A percentile compares a stretch with the other conserved stretches of the same genome.
Conservation (phyloP, 2,113 vertebrate genomes). For the Gasterosteus aculeatus region DNA sequence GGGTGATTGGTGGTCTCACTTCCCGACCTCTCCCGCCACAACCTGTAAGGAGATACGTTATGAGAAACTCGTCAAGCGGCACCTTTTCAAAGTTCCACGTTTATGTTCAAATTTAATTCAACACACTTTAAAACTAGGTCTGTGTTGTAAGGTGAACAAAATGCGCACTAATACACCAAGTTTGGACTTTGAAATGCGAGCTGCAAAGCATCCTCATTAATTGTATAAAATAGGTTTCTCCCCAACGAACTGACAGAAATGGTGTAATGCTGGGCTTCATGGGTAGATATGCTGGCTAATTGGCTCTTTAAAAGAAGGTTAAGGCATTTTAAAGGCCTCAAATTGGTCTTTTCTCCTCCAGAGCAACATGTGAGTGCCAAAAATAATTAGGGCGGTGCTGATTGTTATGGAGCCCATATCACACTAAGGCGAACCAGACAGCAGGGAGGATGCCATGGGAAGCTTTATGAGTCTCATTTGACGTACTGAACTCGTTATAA, state of each 20-base stretch:
- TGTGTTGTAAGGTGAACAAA: conserved; percentile 21
- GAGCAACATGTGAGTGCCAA: conserved; percentile 78
- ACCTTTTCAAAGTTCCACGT: conserved; percentile 18
- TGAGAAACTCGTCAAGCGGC: conserved; percentile 19
- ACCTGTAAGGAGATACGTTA: conserved; percentile 9
- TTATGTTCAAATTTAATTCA: conserved; percentile 39
- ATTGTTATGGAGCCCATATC: conserved; percentile 79
- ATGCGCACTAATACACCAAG: conserved; percentile 28
- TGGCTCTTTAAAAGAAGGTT: conserved; percentile 83
- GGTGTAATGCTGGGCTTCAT: conserved; percentile 75
- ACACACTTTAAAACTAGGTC: conserved; percentile 45
- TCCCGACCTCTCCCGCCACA: neutral
- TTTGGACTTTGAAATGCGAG: conserved; percentile 49
- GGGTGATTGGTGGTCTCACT: conserved; percentile 20
- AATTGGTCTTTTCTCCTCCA: conserved; percentile 82
- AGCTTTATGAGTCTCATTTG: conserved; percentile 70
- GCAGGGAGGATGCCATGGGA: conserved; percentile 67
- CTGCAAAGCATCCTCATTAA: conserved; percentile 76
- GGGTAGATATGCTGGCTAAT: conserved; percentile 80
- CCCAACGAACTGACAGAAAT: conserved; percentile 75
- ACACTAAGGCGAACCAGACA: conserved; percentile 76
- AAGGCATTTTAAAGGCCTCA: conserved; percentile 81
- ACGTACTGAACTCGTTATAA: conserved; percentile 72
- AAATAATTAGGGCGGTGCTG: conserved; percentile 82
- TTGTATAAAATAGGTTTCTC: conserved; percentile 78